Evolutionary conservation across 2,797 vertebrate genomes (phyloP).

Genomic region (Pseudochirops corinnae): DNA sequence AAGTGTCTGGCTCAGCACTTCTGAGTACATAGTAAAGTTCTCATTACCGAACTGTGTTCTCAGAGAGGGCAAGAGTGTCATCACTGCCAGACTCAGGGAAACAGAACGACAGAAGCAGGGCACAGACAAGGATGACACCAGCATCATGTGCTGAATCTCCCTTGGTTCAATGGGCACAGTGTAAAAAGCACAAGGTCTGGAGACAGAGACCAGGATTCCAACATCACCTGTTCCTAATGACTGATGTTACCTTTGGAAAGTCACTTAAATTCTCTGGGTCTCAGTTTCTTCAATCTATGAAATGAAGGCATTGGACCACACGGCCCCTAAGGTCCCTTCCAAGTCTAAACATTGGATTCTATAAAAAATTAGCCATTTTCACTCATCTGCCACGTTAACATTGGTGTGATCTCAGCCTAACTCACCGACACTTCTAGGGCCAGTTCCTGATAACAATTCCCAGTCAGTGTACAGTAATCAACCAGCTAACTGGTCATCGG

Average conservation of each 20-base stretch:
- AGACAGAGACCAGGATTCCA: not conserved
- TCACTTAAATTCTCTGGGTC: not conserved
- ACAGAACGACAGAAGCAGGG: not conserved
- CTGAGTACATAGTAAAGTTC: constrained; percentile 68
- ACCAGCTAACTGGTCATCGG: not conserved
- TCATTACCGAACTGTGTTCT: constrained; percentile 69
- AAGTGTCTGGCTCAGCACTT: constrained; percentile 76
- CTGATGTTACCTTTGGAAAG: not conserved
- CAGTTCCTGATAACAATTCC: not conserved
- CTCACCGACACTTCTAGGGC: not conserved
- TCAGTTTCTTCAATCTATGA: not conserved
- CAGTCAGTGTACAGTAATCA: not conserved
- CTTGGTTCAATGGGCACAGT: not conserved
- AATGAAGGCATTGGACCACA: not conserved
- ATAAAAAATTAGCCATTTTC: not conserved
- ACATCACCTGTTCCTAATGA: not conserved
- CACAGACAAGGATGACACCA: not conserved
- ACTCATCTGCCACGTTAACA: not conserved
- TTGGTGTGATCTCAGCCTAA: not conserved
- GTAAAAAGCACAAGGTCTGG: not conserved
- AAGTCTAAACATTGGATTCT: not conserved
- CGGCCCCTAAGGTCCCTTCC: not conserved
- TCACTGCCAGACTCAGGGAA: constrained; percentile 76
- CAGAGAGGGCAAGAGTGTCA: constrained; percentile 79
- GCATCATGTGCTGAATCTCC: not conserved